A percentile compares a stretch with the other conserved stretches of the same genome.
These are phyloP conservation scores for Trinorchestia longiramus DNA, from an alignment of 1,140 invertebrate genomes.

Conservation along the genomic window DNA sequence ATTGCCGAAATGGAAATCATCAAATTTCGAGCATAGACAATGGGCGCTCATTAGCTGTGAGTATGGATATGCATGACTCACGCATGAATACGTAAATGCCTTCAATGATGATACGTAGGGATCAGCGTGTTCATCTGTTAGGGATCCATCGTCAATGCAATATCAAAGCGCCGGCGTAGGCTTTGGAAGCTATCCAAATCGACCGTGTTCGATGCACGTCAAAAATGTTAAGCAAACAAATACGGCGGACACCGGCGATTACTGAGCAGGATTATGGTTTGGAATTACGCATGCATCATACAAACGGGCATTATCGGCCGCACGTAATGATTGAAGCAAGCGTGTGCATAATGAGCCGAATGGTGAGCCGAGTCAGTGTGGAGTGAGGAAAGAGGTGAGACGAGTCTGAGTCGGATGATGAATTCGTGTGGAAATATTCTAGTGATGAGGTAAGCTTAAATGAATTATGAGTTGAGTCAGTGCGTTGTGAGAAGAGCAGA, in stretches of 20 bases:
- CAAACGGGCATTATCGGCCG: conserved; percentile 38
- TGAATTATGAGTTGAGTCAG: too few species aligned
- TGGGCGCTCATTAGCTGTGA: conserved; percentile 32
- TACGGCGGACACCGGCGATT: conserved; percentile 41
- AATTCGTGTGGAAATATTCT: too few species aligned
- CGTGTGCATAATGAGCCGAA: conserved; percentile 25
- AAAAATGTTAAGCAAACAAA: conserved; percentile 54
- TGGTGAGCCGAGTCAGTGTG: not conserved
- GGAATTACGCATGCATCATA: conserved; percentile 46
- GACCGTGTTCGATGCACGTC: conserved; percentile 16
- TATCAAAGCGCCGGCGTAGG: conserved; percentile 28
- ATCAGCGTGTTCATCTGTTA: conserved; percentile 16
- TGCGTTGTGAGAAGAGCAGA: too few species aligned
- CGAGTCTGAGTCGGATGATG: not conserved
- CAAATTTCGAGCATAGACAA: conserved; percentile 47
- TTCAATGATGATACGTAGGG: conserved; percentile 18
- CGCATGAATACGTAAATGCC: conserved; percentile 41
- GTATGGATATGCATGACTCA: conserved; percentile 28
- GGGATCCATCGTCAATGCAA: conserved; percentile 3
- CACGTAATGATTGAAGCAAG: conserved; percentile 23
- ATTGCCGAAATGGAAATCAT: not conserved
- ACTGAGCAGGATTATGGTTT: conserved; percentile 35
- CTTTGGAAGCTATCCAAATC: conserved; percentile 38
- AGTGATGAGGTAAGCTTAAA: too few species aligned
- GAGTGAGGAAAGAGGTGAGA: not conserved